A percentile compares a stretch with the other conserved stretches of the same genome.
These are phyloP conservation scores for Aulostomus chinensis DNA, from an alignment of 2,797 vertebrate genomes.

Conservation along the genomic window DNA sequence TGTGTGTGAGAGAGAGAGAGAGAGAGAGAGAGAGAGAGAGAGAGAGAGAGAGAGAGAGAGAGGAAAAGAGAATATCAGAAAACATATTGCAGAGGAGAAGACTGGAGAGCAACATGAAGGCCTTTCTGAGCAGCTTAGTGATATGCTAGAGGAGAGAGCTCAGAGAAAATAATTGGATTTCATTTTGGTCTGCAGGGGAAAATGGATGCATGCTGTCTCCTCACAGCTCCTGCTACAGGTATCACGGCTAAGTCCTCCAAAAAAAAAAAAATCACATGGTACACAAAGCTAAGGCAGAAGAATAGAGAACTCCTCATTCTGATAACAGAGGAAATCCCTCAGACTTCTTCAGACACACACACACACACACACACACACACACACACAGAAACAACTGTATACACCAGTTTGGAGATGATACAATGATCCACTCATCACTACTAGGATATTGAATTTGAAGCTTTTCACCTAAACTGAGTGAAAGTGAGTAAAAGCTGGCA, in stretches of 20 bases:
- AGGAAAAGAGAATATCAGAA: slow-evolving; percentile 31
- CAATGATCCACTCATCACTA: too few relatives aligned
- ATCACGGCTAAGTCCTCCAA: slow-evolving; percentile 37
- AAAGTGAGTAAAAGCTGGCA: too few relatives aligned
- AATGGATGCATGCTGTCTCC: slow-evolving; percentile 36
- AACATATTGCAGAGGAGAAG: slow-evolving; percentile 29
- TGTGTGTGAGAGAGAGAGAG: not conserved
- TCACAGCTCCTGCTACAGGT: slow-evolving; percentile 44
- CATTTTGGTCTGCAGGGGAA: slow-evolving; percentile 51
- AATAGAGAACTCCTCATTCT: slow-evolving; percentile 19
- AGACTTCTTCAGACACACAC: not conserved
- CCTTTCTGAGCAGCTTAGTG: slow-evolving; percentile 59
- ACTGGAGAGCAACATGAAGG: slow-evolving; percentile 51
- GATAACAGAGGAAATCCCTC: slow-evolving; percentile 12
- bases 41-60: not conserved
- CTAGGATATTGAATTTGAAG: too few relatives aligned
- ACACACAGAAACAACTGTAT: not conserved
- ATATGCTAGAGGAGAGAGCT: slow-evolving; percentile 52
- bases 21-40: not conserved
- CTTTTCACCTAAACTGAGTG: too few relatives aligned
- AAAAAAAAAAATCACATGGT: slow-evolving; percentile 45
- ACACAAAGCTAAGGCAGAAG: slow-evolving; percentile 21
- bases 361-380: too few relatives aligned
- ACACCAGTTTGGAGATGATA: too few relatives aligned
- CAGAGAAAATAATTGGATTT: slow-evolving; percentile 73